Conservation (phyloP, 1,140 invertebrate genomes). For the Drosophila mayri region DNA sequence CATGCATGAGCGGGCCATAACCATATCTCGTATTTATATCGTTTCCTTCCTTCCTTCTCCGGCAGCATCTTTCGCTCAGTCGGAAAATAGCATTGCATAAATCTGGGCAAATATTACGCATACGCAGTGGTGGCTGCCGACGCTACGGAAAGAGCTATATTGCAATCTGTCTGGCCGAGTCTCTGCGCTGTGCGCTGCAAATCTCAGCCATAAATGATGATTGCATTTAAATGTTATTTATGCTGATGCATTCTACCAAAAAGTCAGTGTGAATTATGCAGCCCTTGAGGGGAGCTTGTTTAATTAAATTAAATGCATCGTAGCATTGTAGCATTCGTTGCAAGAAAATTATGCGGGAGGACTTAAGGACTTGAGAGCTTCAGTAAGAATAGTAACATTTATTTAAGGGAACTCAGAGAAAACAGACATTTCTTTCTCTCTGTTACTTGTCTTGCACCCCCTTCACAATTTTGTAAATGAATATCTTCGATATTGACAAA, state of each 20-base stretch:
- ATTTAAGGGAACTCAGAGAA: not conserved
- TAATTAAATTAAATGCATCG: constrained; percentile 58
- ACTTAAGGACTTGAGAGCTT: constrained; percentile 1
- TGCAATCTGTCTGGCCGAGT: constrained; percentile 39
- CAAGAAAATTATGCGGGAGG: not conserved
- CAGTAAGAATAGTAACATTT: not conserved
- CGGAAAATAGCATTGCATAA: constrained; percentile 63
- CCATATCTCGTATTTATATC: constrained; percentile 52
- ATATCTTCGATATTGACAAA: not conserved
- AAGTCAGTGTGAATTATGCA: constrained; percentile 44
- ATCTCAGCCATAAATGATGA: constrained; percentile 57
- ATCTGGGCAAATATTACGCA: constrained; percentile 69
- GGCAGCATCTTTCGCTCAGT: constrained; percentile 1
- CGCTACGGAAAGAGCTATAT: constrained; percentile 31
- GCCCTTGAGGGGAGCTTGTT: constrained; percentile 19
- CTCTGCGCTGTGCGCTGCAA: constrained; percentile 11
- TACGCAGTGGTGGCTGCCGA: constrained; percentile 37
- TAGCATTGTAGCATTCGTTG: not conserved
- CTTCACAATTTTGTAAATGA: not conserved
- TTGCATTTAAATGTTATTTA: constrained; percentile 56
- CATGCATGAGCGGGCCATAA: constrained; percentile 42
- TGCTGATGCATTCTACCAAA: constrained; percentile 34
- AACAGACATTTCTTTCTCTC: not conserved
- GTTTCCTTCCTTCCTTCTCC: constrained; percentile 28
- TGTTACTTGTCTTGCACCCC: not conserved